phyloP scores from a whole-genome alignment of 35 echinoderm and acorn worm species.

The Chiridota heheva region DNA sequence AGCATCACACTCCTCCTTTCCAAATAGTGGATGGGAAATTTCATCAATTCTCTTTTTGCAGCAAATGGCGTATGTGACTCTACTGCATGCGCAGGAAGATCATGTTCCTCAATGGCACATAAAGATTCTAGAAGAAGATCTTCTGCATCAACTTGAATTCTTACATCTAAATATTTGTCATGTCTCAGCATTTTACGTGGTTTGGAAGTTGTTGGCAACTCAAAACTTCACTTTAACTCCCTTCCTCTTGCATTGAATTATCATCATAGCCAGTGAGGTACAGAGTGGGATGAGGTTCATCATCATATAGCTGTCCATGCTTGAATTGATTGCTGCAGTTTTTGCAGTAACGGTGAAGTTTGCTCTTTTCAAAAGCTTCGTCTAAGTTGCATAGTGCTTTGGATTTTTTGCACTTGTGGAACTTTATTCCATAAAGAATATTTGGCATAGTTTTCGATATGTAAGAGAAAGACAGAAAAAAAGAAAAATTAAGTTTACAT shows the following conservation, averaged over 20 bases:
- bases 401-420: neutral
- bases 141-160: neutral
- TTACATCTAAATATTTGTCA: too few species aligned
- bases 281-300: conserved; percentile 10
- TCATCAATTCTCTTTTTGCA: conserved; percentile 1
- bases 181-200: too few species aligned
- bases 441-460: conserved; percentile 12
- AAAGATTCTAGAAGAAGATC: conserved; percentile 3
- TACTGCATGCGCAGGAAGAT: conserved; percentile 5
- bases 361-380: neutral
- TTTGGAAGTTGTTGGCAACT: too few species aligned
- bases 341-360: neutral
- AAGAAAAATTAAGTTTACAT: too few species aligned
- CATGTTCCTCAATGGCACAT: neutral
- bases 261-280: too few species aligned
- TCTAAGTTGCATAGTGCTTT: too few species aligned
- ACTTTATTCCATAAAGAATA: conserved; percentile 2
- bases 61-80: neutral
- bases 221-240: too few species aligned
- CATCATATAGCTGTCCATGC: conserved; percentile 5
- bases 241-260: too few species aligned
- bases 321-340: conserved; percentile 50
- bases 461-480: too few species aligned
- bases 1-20: conserved; percentile 3
- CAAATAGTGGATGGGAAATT: neutral